phyloP scores from a whole-genome alignment of 2,113 vertebrate species.

The Acanthisitta chloris region DNA sequence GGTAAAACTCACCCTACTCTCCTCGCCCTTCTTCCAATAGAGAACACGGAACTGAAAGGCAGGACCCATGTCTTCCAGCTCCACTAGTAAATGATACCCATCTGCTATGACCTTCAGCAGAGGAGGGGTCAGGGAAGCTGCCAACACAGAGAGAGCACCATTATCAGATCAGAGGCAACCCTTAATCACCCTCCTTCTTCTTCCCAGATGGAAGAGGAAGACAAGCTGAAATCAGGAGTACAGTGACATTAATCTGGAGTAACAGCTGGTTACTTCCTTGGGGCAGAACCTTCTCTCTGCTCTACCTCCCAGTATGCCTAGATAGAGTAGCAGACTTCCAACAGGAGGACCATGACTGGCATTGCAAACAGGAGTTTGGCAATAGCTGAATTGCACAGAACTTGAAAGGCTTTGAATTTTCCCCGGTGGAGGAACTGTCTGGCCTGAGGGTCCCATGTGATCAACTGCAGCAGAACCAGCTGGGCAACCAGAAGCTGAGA shows the following conservation, averaged over 20 bases:
- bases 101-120: conserved; percentile 48
- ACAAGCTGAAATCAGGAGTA: neutral
- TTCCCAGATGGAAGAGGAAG: neutral
- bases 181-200: neutral
- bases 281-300: neutral
- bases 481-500: neutral
- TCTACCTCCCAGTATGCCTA: neutral
- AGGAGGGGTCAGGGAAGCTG: conserved; percentile 73
- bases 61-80: conserved; percentile 73
- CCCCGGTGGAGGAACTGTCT: neutral
- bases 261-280: neutral
- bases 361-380: neutral
- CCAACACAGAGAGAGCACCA: conserved; percentile 28
- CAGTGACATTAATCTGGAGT: neutral
- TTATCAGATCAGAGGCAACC: neutral
- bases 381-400: neutral
- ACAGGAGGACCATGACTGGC: neutral
- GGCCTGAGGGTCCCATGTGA: neutral
- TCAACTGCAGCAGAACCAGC: neutral
- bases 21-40: conserved; percentile 68
- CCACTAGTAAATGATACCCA: conserved; percentile 62
- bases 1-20: conserved; percentile 60
- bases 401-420: neutral
- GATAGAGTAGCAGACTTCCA: neutral
- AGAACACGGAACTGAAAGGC: conserved; percentile 63